Conservation (phyloP, 2,888 invertebrate species). For the Agonopterix heracliana region DNA sequence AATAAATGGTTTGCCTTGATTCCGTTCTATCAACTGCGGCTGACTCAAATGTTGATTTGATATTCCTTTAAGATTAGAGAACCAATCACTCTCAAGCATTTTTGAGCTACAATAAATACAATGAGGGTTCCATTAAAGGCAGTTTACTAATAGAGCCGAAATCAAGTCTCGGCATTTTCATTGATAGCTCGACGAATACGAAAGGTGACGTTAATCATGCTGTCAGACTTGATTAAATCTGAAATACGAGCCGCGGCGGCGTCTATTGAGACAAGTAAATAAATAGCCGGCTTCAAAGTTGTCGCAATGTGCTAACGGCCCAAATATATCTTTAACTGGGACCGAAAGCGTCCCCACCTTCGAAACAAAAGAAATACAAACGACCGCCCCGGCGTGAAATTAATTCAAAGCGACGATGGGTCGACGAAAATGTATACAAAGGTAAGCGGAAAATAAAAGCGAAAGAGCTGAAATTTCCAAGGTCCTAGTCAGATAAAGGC, state of each 20-base stretch:
- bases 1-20: no score
- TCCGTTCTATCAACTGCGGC: no score
- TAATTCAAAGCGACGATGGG: conserved; percentile 66
- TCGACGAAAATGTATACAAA: conserved; percentile 62
- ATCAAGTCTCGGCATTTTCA: conserved; percentile 36
- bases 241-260: conserved; percentile 57
- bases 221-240: conserved; percentile 68
- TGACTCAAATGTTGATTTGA: no score
- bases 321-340: conserved; percentile 59
- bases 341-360: conserved; percentile 49
- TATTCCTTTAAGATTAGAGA: no score
- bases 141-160: conserved; percentile 36
- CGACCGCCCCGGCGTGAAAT: conserved; percentile 59
- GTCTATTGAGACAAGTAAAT: conserved; percentile 63
- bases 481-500: conserved; percentile 50
- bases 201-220: conserved; percentile 62
- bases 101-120: conserved; percentile 1
- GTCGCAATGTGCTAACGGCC: conserved; percentile 64
- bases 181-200: conserved; percentile 47
- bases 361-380: conserved; percentile 66
- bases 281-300: conserved; percentile 62
- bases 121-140: conserved; percentile 22
- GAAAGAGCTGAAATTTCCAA: conserved; percentile 54
- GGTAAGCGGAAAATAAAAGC: conserved; percentile 62
- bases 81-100: no score